phyloP scores from a whole-genome alignment of 2,888 invertebrate genomes.

The Rotaria magnacalcarata region DNA sequence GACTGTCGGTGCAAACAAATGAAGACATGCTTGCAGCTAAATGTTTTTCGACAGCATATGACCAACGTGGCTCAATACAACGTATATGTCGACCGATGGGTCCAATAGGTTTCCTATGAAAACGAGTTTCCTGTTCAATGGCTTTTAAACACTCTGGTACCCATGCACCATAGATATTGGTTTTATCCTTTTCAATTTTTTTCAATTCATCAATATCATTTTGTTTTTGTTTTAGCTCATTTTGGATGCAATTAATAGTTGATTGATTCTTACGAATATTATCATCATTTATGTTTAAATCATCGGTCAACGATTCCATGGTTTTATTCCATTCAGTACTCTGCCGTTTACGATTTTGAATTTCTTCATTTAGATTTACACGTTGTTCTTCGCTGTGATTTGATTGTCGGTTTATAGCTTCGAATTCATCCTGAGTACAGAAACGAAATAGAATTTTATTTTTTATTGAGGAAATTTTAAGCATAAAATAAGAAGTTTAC shows the following conservation, averaged over 20 bases:
- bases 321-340: background rate
- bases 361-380: background rate
- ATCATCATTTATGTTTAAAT: background rate
- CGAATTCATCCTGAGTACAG: background rate
- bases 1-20: slow-evolving; percentile 41
- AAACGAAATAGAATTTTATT: no score
- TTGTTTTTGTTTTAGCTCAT: background rate
- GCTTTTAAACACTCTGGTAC: background rate
- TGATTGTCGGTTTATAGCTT: background rate
- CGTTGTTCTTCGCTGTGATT: background rate
- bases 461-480: no score
- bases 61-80: slow-evolving; percentile 39
- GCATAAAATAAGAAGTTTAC: no score
- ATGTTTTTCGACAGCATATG: slow-evolving; percentile 42
- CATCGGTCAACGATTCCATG: background rate
- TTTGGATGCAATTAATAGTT: background rate
- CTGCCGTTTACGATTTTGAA: background rate
- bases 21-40: slow-evolving; percentile 26
- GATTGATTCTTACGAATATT: background rate
- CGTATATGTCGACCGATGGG: slow-evolving; percentile 41
- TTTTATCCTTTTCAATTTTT: background rate
- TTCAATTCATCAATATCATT: background rate
- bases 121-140: background rate
- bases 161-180: background rate
- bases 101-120: slow-evolving; percentile 40